Evolutionary conservation across 1,140 invertebrate species (phyloP).

Genomic region (Micrasema longulum): DNA sequence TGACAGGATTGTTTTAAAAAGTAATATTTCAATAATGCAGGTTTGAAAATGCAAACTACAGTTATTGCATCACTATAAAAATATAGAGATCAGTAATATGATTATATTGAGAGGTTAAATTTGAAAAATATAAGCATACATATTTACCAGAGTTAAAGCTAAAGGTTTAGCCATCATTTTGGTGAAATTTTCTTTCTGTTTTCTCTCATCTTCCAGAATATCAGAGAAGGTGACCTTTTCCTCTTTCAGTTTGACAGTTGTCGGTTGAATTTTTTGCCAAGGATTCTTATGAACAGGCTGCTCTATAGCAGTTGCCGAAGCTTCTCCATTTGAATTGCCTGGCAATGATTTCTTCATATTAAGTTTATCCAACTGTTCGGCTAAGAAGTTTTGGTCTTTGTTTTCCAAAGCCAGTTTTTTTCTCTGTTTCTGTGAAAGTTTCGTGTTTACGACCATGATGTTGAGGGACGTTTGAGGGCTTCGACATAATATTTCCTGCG

Average conservation of each 20-base stretch:
- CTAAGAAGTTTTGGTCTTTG: conserved; percentile 50
- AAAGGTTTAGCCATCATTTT: conserved; percentile 74
- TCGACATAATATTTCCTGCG: conserved; percentile 49
- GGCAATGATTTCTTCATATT: conserved; percentile 54
- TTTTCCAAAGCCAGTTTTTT: conserved; percentile 67
- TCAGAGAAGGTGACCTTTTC: conserved; percentile 64
- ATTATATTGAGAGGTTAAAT: no score
- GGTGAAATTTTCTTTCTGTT: conserved; percentile 71
- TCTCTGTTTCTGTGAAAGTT: conserved; percentile 73
- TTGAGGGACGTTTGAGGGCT: conserved; percentile 59
- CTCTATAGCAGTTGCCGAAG: conserved; percentile 55
- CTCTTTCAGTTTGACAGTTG: conserved; percentile 57
- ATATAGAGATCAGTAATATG: no score
- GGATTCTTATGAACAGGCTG: conserved; percentile 56
- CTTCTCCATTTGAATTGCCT: conserved; percentile 56
- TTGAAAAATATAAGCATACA: no score
- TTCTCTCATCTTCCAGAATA: conserved; percentile 72
- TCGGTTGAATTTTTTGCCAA: conserved; percentile 62
- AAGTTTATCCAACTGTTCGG: conserved; percentile 58
- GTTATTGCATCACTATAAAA: no score
- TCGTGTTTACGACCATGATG: conserved; percentile 64
- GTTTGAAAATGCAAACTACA: no score
- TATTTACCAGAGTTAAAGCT: conserved; percentile 71
- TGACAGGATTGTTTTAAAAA: no score
- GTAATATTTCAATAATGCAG: no score